Evolutionary conservation across 2,888 invertebrate species (phyloP), one percentile per base, ranked within the genome.

Genomic region (Metopia argyrocephala): DNA sequence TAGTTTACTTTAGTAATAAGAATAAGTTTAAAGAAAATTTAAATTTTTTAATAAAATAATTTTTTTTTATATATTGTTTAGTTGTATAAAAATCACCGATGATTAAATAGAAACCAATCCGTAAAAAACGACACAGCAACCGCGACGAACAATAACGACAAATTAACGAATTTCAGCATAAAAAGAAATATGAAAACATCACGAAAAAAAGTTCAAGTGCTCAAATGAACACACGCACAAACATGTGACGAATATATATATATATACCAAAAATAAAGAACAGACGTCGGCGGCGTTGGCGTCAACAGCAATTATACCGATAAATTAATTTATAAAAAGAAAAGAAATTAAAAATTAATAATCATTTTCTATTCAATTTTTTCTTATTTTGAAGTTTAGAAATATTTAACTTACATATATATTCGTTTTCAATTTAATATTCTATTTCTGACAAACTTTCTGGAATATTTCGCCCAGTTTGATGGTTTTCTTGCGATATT

Each of bases 91-190:
- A 78, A 38, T 78, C 74, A 74, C 68, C 78, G 71, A 74, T 78
- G 80, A 81, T 81, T 81, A 81, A 62, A 78, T 81, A 50, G 70
- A 81, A n/a, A n/a, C n/a, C n/a, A n/a, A 80, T 68, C 79, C 79
- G 82, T 73, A 82, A 82, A 79, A 80, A 76, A 78, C 80, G 80
- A 82, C 73, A 83, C 82, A 82, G 76, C 74, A 80, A 80, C 78
- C 83, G 78, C 78, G 73, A 78, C 78, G 78, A 78, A 61, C 73
- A 79, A 78, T 78, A 82, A 75, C 75, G 79, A 83, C 75, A 75
- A 83, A 82, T 82, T 69, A 81, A 75, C 74, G 81, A 78, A 81
- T 21, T 23, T 38, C 52, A 80, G 21, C 65, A 54, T 7, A 65
- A 81, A 79, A 74, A 59, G 70, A 59, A 74, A 69, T 65, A 21